Conservation (phyloP, 2,888 invertebrate species). For the Macrosoma leucophasiata region DNA sequence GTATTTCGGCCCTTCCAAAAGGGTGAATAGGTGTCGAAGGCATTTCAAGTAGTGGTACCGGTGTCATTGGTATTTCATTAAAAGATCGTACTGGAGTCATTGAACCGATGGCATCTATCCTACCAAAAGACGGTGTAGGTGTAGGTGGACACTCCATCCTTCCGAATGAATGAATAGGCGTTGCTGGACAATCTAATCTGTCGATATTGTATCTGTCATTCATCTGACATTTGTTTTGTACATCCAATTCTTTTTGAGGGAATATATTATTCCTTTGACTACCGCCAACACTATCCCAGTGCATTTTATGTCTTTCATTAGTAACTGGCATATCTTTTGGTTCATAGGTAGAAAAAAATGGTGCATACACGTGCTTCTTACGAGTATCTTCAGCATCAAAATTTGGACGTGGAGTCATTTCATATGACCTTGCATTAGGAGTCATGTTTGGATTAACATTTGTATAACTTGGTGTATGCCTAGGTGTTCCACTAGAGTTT, state of each 20-base stretch:
- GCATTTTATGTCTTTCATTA: conserved; percentile 27
- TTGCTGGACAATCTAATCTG: conserved; percentile 30
- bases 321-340: conserved; percentile 32
- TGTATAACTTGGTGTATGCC: conserved; percentile 19
- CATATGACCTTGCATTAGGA: conserved; percentile 40
- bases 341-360: conserved; percentile 38
- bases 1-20: conserved; percentile 39
- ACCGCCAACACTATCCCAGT: conserved; percentile 11
- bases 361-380: conserved; percentile 55
- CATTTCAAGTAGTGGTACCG: conserved; percentile 33
- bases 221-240: conserved; percentile 24
- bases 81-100: conserved; percentile 38
- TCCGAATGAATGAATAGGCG: conserved; percentile 41
- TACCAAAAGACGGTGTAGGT: conserved; percentile 39
- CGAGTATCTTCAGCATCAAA: conserved; percentile 39
- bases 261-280: conserved; percentile 29
- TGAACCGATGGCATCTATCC: conserved; percentile 40
- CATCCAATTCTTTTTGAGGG: conserved; percentile 17
- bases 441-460: conserved; percentile 26
- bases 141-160: conserved; percentile 38
- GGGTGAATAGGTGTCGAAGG: conserved; percentile 38
- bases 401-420: conserved; percentile 41
- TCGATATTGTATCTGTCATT: conserved; percentile 27
- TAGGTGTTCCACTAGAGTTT: conserved; percentile 33
- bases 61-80: conserved; percentile 36